These are phyloP conservation scores for Heterodera filipjevi DNA, from an alignment of 2,888 invertebrate species.

Conservation along the genomic window DNA sequence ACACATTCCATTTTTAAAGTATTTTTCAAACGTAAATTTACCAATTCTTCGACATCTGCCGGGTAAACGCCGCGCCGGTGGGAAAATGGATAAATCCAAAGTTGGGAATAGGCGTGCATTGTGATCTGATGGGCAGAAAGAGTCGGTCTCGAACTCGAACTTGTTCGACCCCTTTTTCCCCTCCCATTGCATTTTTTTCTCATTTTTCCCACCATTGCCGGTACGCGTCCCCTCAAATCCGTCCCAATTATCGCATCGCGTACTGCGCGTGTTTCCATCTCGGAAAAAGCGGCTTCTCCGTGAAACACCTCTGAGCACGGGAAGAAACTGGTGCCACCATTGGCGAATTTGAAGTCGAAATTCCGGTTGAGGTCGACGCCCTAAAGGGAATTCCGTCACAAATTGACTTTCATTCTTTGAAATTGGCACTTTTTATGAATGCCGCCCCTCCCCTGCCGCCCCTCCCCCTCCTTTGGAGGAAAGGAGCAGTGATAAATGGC, in stretches of 20 bases:
- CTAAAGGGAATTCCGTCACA: conserved; percentile 1
- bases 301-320: conserved; percentile 64
- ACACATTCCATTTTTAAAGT: background rate
- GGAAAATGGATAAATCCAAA: conserved; percentile 64
- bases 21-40: conserved; percentile 23
- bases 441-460: too few species aligned
- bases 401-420: too few species aligned
- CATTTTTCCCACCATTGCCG: conserved; percentile 50
- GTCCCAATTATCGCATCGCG: conserved; percentile 53
- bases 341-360: conserved; percentile 60
- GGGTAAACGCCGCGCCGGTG: conserved; percentile 58
- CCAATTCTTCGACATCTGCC: conserved; percentile 60
- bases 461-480: too few species aligned
- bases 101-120: conserved; percentile 53
- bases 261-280: conserved; percentile 59
- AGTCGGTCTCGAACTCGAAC: too few species aligned
- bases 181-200: too few species aligned
- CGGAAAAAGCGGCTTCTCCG: conserved; percentile 60
- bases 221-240: conserved; percentile 49
- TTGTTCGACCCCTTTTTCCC: too few species aligned
- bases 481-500: too few species aligned
- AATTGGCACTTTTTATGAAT: too few species aligned
- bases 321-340: conserved; percentile 60
- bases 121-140: conserved; percentile 45
- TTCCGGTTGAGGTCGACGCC: conserved; percentile 64